Conservation (phyloP, 1,140 invertebrate species). For the Papilio helenus region DNA sequence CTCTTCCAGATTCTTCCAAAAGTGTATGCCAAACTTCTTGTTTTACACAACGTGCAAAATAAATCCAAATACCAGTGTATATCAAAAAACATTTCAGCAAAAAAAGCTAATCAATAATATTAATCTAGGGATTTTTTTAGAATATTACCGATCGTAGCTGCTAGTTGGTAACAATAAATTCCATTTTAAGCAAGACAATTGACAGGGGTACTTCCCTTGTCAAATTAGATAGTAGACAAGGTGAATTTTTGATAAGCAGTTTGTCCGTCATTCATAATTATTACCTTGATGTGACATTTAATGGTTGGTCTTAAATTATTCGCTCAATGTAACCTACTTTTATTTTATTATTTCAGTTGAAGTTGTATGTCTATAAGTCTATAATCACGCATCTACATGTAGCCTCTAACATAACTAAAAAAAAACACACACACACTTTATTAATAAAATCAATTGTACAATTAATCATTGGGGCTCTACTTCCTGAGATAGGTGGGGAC, state of each 20-base stretch:
- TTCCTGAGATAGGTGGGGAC: too few species aligned
- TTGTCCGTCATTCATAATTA: conserved; percentile 18
- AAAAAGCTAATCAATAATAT: background rate
- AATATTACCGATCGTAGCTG: background rate
- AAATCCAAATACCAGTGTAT: background rate
- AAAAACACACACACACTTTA: too few species aligned
- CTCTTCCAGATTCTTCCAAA: too few species aligned
- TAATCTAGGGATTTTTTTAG: background rate
- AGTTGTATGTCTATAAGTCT: too few species aligned
- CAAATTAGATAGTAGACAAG: conserved; percentile 21
- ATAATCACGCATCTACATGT: too few species aligned
- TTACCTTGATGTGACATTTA: conserved; percentile 5
- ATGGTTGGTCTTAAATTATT: background rate
- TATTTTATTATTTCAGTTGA: background rate
- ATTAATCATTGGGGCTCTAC: too few species aligned
- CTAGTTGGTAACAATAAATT: background rate
- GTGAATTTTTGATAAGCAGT: background rate
- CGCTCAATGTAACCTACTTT: background rate
- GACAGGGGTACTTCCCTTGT: conserved; percentile 14
- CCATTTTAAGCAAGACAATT: background rate
- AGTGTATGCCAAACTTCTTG: too few species aligned
- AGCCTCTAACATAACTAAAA: too few species aligned
- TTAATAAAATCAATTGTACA: too few species aligned
- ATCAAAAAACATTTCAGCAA: background rate
- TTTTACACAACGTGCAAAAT: background rate